Conservation (phyloP, 2,888 invertebrate species). For the Lampropteryx suffumata region DNA sequence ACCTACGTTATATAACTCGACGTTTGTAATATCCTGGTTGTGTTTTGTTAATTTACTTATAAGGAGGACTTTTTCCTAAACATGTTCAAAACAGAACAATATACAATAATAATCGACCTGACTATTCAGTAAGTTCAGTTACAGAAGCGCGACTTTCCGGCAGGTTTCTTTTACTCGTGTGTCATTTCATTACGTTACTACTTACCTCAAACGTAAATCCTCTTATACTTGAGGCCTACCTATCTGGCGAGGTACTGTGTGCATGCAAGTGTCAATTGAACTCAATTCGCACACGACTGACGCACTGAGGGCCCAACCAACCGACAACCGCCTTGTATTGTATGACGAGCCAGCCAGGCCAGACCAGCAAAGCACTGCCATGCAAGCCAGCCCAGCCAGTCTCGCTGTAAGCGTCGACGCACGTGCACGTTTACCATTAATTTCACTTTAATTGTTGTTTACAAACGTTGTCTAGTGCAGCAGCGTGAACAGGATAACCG, state of each 20-base stretch:
- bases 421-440: slow-evolving; percentile 51
- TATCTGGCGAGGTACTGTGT: slow-evolving; percentile 30
- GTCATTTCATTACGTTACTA: slow-evolving; percentile 46
- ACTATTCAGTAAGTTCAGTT: slow-evolving; percentile 16
- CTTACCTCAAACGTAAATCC: too few species aligned
- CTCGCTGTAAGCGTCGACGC: slow-evolving; percentile 53
- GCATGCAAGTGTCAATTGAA: slow-evolving; percentile 49
- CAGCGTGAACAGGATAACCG: slow-evolving; percentile 63
- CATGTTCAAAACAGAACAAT: too few species aligned
- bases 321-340: too few species aligned
- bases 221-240: slow-evolving; percentile 38
- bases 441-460: slow-evolving; percentile 47
- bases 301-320: too few species aligned
- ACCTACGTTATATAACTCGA: slow-evolving; percentile 23
- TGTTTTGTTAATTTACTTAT: slow-evolving; percentile 10
- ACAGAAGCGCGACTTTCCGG: slow-evolving; percentile 5
- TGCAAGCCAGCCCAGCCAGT: slow-evolving; percentile 46
- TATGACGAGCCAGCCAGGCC: too few species aligned
- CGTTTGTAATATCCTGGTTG: neutral
- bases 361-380: slow-evolving; percentile 17
- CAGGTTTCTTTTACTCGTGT: slow-evolving; percentile 30
- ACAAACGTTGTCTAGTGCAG: slow-evolving; percentile 66
- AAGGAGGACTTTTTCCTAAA: slow-evolving; percentile 23
- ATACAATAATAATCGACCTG: too few species aligned
- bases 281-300: slow-evolving; percentile 57